Percentiles rank a stretch among this genome's conserved stretches.
Evolutionary conservation across 1,140 invertebrate species (phyloP).

Genomic region (Hycleus cichorii): DNA sequence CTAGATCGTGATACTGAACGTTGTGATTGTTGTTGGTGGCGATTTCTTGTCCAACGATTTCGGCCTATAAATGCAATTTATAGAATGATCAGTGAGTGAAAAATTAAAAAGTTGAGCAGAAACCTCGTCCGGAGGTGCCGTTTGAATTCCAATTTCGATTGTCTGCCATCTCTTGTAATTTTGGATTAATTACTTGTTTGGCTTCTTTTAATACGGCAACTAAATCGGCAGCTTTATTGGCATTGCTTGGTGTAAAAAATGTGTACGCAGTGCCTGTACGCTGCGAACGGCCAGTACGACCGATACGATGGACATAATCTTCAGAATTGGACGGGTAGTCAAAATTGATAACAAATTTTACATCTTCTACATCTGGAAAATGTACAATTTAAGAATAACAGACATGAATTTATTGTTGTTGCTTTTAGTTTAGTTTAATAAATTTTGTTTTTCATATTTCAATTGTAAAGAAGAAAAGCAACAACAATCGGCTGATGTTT

Average conservation of each 20-base stretch:
- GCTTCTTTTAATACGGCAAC: constrained; percentile 90
- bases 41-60: constrained; percentile 30
- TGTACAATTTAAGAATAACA: neutral
- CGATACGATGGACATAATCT: constrained; percentile 99
- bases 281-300: constrained; percentile 89
- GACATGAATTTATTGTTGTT: constrained; percentile 2
- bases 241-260: constrained; percentile 92
- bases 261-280: constrained; percentile 98
- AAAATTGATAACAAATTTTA: constrained; percentile 99
- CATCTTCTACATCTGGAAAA: constrained; percentile 95
- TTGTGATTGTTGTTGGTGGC: constrained; percentile 21
- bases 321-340: constrained; percentile 98
- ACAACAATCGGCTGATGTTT: too few relatives aligned
- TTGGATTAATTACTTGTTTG: constrained; percentile 82
- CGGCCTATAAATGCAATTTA: constrained; percentile 20
- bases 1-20: constrained; percentile 29
- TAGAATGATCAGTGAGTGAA: neutral
- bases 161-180: constrained; percentile 57
- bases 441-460: neutral
- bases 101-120: neutral
- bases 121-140: constrained; percentile 26
- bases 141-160: constrained; percentile 32
- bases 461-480: too few relatives aligned
- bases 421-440: neutral
- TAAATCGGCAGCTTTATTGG: constrained; percentile 86